Conservation (phyloP, 1,140 invertebrate species). For the Portunus trituberculatus region DNA sequence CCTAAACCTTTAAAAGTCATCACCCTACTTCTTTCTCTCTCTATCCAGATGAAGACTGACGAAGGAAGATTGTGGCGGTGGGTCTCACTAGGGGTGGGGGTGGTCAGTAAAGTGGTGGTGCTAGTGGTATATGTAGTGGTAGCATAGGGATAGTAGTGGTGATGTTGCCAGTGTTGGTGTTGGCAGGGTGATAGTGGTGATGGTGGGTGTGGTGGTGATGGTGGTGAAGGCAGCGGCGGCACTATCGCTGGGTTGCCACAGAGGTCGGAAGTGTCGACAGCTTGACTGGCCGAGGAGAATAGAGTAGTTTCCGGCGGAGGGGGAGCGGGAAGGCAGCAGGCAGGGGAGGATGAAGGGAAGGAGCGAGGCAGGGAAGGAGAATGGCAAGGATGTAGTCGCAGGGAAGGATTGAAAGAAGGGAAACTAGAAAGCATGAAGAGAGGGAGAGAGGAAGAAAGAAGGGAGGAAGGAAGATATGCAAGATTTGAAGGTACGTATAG, state of each 20-base stretch:
- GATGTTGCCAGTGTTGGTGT: too few species aligned
- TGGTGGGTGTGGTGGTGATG: background rate
- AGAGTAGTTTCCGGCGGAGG: slow-evolving; percentile 38
- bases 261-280: slow-evolving; percentile 53
- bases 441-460: background rate
- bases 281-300: slow-evolving; percentile 50
- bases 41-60: background rate
- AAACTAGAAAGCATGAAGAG: background rate
- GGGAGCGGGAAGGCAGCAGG: background rate
- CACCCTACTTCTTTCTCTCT: background rate
- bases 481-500: too few species aligned
- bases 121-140: too few species aligned
- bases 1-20: background rate
- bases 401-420: background rate
- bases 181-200: background rate
- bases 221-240: background rate
- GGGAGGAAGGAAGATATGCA: too few species aligned
- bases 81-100: background rate
- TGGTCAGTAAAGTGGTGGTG: too few species aligned
- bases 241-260: background rate
- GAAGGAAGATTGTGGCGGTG: background rate
- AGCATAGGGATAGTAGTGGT: too few species aligned
- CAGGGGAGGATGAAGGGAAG: background rate
- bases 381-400: background rate
- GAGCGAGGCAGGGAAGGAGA: background rate